Percentiles rank a stretch among this genome's conserved stretches.
phyloP scores from a whole-genome alignment of 2,113 vertebrate genomes.

The Muntiacus muntjak region DNA sequence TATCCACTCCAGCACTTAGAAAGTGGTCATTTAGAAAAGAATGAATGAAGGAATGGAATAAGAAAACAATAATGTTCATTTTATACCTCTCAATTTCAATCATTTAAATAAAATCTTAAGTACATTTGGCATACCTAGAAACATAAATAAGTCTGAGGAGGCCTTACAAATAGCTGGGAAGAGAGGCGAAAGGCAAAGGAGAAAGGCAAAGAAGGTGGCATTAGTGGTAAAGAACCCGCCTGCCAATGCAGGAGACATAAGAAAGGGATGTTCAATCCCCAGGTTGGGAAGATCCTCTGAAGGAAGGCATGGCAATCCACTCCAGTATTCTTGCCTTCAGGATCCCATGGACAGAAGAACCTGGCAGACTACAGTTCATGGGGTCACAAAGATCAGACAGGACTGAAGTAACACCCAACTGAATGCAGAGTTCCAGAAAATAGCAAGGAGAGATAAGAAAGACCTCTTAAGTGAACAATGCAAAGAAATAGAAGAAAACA shows the following conservation, averaged over 20 bases:
- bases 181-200: neutral
- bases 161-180: neutral
- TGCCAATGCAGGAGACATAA: neutral
- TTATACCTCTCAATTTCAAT: neutral
- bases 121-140: neutral
- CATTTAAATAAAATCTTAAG: neutral
- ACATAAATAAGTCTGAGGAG: neutral
- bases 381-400: neutral
- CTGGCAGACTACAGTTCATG: too few relatives aligned
- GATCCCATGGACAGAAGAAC: neutral
- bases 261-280: neutral
- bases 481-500: neutral
- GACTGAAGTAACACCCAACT: neutral
- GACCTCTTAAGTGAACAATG: neutral
- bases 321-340: neutral
- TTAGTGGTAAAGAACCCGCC: neutral
- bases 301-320: neutral
- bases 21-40: neutral
- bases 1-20: neutral
- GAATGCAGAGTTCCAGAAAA: neutral
- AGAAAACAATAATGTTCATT: neutral
- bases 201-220: neutral
- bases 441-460: neutral
- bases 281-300: neutral
- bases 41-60: neutral